Evolutionary conservation across 2,888 invertebrate species (phyloP), one percentile per base, ranked within the genome.

Genomic region (Plebejus anna): DNA sequence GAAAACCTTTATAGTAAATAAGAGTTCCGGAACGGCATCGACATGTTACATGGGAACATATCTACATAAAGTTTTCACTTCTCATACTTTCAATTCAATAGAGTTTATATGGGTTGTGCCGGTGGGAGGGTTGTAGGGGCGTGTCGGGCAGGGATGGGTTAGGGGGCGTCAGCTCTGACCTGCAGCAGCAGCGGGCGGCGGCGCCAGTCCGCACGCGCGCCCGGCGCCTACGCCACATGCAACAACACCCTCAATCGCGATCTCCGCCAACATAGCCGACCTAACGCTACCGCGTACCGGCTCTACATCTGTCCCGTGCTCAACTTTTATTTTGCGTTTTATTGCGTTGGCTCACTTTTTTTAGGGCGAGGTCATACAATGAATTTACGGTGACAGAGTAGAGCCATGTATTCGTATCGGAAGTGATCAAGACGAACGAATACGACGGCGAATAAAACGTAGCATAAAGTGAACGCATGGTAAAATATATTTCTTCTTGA

Each of bases 171-270:
- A 77, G 78, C 77, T 87, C 96, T 97, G 96, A 97, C 97, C 97
- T 97, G 97, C 94, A 97, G 95, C 94, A 97, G 96, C 95, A 97
- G 95, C 93, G 97, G 96, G 94, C 97, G 96, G 92, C 92, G 95
- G 94, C 93, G 95, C 95, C 94, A 95, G 91, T 93, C 94, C 86
- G 88, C 87, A 94, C 94, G 94, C 85, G 84, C 84, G 85, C 90
- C 92, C 87, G 82, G 84, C 80, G 92, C 92, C 87, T 88, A 90
- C 89, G 89, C 88, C 89, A 91, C 92, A 92, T 92, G 92, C 92
- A 92, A 90, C 87, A 90, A 90, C 89, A 90, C 89, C 88, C 88
- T 89, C 87, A 87, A 89, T 87, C 80, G 81, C 80, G 78, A 80
- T 79, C 77, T 75, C 77, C 72, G 70, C 78, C 75, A 70, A 61